Base-by-base conservation (phyloP, 2,888 invertebrate species). In the Nomada flava region DNA sequence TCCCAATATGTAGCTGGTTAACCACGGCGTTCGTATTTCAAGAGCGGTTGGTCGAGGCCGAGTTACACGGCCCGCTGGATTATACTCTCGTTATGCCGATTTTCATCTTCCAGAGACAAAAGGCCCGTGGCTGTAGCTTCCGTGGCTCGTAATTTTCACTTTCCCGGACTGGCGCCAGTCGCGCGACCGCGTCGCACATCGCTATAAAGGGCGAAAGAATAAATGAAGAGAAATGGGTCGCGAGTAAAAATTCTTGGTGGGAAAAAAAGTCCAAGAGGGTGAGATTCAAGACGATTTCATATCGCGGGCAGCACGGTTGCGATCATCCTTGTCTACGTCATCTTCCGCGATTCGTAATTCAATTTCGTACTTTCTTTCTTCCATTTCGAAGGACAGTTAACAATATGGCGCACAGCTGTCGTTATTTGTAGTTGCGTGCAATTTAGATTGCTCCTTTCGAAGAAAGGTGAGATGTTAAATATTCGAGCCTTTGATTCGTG, bases 101-200 rank as follows among this genome's bases (percentile, higher is more conserved):
- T 77, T 80, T 77, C 80, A 52, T 68, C 67, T 67, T 62, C 13
- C 20, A 4, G 55, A 63, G 71, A 80, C 79, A 72, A 80, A 71
- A 57, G 71, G 50, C 67, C 36, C 18, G 44, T 7, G 23, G 7
- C 42, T 44, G 23, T 47, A 62, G 67, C 52, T 53, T 75, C 47
- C 63, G 67, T 23, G 53, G 59, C 62, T 75, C 74, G 70, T 82
- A 79, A 82, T 82, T 82, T 79, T 82, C 82, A 75, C 79, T 79
- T 82, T 79, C 68, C 74, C 23, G 23, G n/a, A 7, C 29, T 9
- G 20, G n/a, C 52, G 13, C 55, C 3, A 26, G 29, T 47, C 15
- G n/a, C n/a, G 11, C 53, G 20, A 36, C 68, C 52, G 2, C 10
- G 68, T 63, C 18, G 26, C 69, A 53, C 57, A 68, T 72, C 67